Conservation (phyloP, 1,140 invertebrate genomes). For the Lepidostoma basale region DNA sequence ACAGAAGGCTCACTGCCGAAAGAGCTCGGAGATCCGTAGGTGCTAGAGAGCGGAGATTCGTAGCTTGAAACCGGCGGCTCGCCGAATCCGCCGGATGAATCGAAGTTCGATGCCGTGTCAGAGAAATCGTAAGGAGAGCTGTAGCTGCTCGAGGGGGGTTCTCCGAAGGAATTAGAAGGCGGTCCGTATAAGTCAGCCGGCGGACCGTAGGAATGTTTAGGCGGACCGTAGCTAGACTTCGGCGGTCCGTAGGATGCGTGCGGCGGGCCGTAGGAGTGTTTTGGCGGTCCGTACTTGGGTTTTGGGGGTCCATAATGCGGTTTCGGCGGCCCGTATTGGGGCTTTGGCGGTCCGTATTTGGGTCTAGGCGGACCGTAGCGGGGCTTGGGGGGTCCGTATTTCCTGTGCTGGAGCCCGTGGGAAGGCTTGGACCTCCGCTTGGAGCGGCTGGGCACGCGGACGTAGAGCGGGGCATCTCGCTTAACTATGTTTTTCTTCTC, state of each 20-base stretch:
- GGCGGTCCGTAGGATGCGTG: conserved; percentile 41
- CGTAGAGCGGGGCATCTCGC: conserved; percentile 36
- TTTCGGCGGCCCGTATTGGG: conserved; percentile 47
- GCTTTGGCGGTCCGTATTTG: conserved; percentile 48
- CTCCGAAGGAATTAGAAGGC: conserved; percentile 27
- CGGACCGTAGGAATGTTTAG: conserved; percentile 28
- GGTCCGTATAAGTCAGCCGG: conserved; percentile 21
- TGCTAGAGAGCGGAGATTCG: conserved; percentile 34
- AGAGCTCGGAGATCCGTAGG: conserved; percentile 20
- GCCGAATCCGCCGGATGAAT: conserved; percentile 23
- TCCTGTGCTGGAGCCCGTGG: conserved; percentile 47
- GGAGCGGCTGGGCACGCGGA: conserved; percentile 26
- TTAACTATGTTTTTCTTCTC: conserved; percentile 25
- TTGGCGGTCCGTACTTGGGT: conserved; percentile 36
- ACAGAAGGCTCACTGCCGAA: conserved; percentile 37
- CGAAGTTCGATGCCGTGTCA: conserved; percentile 10
- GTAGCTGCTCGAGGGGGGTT: conserved; percentile 23
- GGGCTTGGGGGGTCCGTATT: conserved; percentile 47
- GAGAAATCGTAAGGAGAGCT: conserved; percentile 32
- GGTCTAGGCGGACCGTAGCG: conserved; percentile 39
- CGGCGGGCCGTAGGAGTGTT: conserved; percentile 41
- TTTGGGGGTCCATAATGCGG: conserved; percentile 40
- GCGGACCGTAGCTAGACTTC: conserved; percentile 36
- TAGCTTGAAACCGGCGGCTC: conserved; percentile 39
- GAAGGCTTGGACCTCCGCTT: conserved; percentile 43